Evolutionary conservation across 2,113 vertebrate species (phyloP).

Genomic region (Epinephelus moara): DNA sequence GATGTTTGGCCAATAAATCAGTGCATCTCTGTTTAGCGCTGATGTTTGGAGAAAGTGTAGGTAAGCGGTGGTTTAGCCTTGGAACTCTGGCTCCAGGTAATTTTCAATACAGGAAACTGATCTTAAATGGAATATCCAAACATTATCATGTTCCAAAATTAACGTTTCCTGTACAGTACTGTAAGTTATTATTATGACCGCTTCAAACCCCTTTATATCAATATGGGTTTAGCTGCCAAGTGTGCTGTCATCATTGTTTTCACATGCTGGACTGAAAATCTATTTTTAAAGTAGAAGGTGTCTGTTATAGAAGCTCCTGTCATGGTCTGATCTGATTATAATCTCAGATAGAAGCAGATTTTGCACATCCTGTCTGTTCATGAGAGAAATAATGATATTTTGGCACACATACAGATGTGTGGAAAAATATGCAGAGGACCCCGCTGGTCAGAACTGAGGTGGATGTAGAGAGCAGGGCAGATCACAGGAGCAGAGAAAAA

Average conservation of each 20-base stretch:
- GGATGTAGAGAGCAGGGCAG: slow-evolving; percentile 13
- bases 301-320: slow-evolving; percentile 1
- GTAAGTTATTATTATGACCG: not conserved
- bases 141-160: not conserved
- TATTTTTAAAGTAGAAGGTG: slow-evolving; percentile 14
- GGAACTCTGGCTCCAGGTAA: not conserved
- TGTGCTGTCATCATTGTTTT: slow-evolving; percentile 1
- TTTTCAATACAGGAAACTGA: not conserved
- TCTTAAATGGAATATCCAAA: not conserved
- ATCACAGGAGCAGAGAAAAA: slow-evolving; percentile 20
- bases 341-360: not conserved
- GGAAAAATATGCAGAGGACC: not conserved
- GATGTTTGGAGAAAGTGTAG: too few species aligned
- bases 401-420: not conserved
- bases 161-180: not conserved
- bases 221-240: not conserved
- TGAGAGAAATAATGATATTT: not conserved
- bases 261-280: not conserved
- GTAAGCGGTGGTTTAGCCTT: not conserved
- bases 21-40: too few species aligned
- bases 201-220: not conserved
- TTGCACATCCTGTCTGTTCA: not conserved
- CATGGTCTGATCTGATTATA: slow-evolving; percentile 4
- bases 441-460: slow-evolving; percentile 7
- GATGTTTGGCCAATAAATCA: too few species aligned